A percentile compares a stretch with the other conserved stretches of the same genome.
Conservation (phyloP, 2,888 invertebrate genomes). For the Gymnosoma rotundatum region DNA sequence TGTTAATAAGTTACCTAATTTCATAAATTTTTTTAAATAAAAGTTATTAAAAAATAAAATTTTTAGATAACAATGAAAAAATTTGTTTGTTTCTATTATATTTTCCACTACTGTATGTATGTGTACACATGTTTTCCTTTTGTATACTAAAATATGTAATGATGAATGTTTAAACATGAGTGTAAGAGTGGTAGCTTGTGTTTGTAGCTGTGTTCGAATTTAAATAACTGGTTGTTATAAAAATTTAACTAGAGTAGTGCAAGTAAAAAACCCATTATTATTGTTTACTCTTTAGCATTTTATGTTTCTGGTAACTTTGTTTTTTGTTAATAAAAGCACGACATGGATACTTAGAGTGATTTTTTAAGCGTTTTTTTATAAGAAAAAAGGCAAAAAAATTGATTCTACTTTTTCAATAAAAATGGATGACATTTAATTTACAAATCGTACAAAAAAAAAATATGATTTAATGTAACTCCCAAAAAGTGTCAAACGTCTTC, state of each 20-base stretch:
- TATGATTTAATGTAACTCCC: too few species aligned
- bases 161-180: constrained; percentile 8
- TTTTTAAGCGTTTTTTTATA: constrained; percentile 2
- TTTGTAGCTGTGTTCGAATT: not conserved
- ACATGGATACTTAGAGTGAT: constrained; percentile 13
- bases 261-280: constrained; percentile 55
- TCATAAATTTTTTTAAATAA: too few species aligned
- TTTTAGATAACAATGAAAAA: too few species aligned
- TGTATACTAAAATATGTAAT: not conserved
- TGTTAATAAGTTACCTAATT: too few species aligned
- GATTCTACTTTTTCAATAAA: too few species aligned
- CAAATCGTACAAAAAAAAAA: too few species aligned
- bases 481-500: too few species aligned
- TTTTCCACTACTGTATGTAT: too few species aligned
- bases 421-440: too few species aligned
- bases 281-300: constrained; percentile 53
- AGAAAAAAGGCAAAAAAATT: not conserved
- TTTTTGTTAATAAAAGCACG: constrained; percentile 19
- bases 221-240: constrained; percentile 46
- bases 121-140: not conserved
- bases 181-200: not conserved
- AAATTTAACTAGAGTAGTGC: constrained; percentile 54
- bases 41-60: too few species aligned
- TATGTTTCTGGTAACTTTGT: constrained; percentile 6
- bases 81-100: too few species aligned